Base-by-base conservation (phyloP, 2,888 invertebrate genomes). In the Ichneumoninae sp. region DNA sequence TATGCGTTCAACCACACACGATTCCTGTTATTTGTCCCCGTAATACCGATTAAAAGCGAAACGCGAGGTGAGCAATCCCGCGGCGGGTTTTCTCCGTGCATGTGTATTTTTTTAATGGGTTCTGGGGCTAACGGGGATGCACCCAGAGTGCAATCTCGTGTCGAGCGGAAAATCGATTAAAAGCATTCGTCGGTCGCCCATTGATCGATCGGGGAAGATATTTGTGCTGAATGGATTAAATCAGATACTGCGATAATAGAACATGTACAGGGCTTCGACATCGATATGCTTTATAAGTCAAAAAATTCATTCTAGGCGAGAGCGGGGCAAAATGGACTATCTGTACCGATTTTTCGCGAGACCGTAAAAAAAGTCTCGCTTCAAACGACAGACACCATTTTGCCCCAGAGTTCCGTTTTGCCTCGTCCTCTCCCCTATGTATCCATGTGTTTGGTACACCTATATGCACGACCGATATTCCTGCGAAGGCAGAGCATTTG, bases 11-110 rank as follows among this genome's bases (percentile, higher is more conserved):
- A 89, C 93, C 91, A 93, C 91, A 93, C 93, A 92, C 92, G 92
- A 91, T 93, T 93, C 93, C 93, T 93, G 93, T 91, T 91, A 91
- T 92, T 93, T 92, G 91, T 93, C 91, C 91, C 88, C 88, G 87
- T 91, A 85, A 87, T 78, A 47, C 63, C 84, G 76, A 83, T 83
- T 81, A 81, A 82, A 81, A 66, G 57, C 52, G 36, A n/a, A 50
- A 44, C 47, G 47, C 63, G 30, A n/a, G 19, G 30, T 7, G 10
- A 33, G 54, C 7, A 50, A 19, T 63, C 19, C 19, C 10, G 16
- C 44, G 22, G 47, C 22, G 13, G 40, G 26, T 19, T 50, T 52
- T 75, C 44, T 40, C 8, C n/a, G 13, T 66, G n/a, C 19, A 30
- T 22, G 36, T 33, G n/a, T 47, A 52, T 50, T 65, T 74, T 33